phyloP scores from a whole-genome alignment of 2,113 vertebrate species.

The Asarcornis scutulata region DNA sequence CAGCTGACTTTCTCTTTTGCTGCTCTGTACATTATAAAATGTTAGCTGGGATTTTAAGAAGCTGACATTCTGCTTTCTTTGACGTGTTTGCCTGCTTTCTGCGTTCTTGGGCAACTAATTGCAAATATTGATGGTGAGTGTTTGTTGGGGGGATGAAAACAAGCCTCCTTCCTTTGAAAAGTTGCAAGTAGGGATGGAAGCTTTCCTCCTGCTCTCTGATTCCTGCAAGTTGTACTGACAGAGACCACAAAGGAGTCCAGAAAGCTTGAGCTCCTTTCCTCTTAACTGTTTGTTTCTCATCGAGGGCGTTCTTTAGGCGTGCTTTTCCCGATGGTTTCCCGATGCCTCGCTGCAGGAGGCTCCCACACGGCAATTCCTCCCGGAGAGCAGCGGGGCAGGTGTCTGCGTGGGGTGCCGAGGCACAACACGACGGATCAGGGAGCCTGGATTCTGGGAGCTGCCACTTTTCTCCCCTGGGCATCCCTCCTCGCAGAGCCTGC shows the following conservation, averaged over 20 bases:
- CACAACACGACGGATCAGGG: background rate
- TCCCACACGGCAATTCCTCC: background rate
- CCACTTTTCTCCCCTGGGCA: constrained; percentile 13
- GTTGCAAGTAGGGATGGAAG: background rate
- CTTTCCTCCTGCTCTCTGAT: background rate
- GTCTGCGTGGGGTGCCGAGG: background rate
- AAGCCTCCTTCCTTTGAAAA: background rate
- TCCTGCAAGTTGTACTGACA: background rate
- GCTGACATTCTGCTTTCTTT: background rate
- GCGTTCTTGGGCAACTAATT: background rate
- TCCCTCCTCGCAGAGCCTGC: background rate
- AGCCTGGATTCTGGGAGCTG: background rate
- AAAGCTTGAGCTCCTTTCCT: background rate
- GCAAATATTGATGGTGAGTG: background rate
- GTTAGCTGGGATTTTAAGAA: background rate
- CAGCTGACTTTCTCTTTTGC: background rate
- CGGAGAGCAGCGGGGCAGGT: background rate
- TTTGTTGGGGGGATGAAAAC: background rate
- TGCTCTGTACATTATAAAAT: background rate
- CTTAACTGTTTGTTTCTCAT: background rate
- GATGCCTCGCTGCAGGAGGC: background rate
- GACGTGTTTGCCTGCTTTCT: background rate
- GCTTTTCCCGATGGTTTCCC: background rate
- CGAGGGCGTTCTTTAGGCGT: background rate
- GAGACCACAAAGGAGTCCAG: background rate